Conservation (phyloP, 2,113 vertebrate species). For the Bagarius yarrelli region DNA sequence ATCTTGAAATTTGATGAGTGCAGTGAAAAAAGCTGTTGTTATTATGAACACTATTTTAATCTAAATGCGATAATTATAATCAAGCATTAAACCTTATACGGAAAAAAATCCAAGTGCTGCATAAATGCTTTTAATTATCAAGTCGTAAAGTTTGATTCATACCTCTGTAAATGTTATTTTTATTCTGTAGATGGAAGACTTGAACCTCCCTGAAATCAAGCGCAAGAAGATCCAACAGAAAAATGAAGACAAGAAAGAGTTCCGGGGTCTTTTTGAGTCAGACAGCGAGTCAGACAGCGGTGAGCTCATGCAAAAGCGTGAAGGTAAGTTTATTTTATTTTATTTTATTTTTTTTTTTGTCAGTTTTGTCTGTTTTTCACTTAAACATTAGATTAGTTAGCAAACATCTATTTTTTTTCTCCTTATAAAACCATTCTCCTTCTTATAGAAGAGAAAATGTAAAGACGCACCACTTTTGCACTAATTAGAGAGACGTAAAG, state of each 20-base stretch:
- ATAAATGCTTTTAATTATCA: background rate
- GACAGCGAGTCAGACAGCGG: conserved; percentile 79
- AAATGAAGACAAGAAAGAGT: conserved; percentile 86
- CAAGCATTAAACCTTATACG: background rate
- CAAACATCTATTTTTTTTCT: background rate
- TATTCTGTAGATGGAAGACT: conserved; percentile 81
- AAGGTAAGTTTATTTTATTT: conserved; percentile 65
- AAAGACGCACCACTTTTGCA: background rate
- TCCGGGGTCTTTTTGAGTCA: conserved; percentile 87
- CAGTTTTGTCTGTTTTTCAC: no score
- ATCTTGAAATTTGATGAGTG: background rate
- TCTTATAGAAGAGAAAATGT: background rate
- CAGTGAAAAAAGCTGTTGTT: background rate
- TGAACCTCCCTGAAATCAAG: conserved; percentile 91
- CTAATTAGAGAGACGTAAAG: background rate
- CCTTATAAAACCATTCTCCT: background rate
- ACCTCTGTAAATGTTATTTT: background rate
- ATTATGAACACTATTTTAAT: background rate
- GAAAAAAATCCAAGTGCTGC: background rate
- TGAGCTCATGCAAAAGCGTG: conserved; percentile 62
- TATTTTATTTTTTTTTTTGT: background rate
- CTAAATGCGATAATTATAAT: background rate
- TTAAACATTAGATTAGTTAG: background rate
- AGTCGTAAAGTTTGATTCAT: background rate
- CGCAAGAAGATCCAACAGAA: conserved; percentile 76